Evolutionary conservation across 2,113 vertebrate genomes (phyloP), one percentile per base, ranked within the genome.

Genomic region (Eolophus roseicapilla): DNA sequence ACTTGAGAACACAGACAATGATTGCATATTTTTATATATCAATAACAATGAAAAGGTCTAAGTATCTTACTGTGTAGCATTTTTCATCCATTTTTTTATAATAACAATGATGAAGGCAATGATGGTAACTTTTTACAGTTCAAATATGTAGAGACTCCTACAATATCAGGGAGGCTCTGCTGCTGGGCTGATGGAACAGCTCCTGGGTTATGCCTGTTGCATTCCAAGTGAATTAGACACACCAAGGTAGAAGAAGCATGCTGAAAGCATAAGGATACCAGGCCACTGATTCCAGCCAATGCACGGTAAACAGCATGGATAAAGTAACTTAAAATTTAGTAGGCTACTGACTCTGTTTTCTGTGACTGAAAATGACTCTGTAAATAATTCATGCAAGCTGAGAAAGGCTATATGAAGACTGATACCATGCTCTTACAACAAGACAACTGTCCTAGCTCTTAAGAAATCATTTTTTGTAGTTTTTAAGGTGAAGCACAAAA

Each of bases 81-180:
- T 75, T 92, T 90, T 75, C 6, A 82, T 68, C 8, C 6, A 29
- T 70, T 74, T 77, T 14, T 77, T 86, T 50, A 33, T 33, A 27
- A 44, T 7, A 17, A 63, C 2, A 8, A 73, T 0, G 5, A 41
- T 0, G 4, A 81, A 3, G 8, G n/a, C 25, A 31, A 41, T 37
- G 33, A 23, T 14, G 16, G 13, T 11, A 37, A 52, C 17, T 75
- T 78, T 59, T 78, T 59, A 39, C 24, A 39, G 13, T 70, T 57
- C 8, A 7, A 86, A 9, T 9, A 37, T 3, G 3, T 4, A 62
- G 18, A 67, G 9, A 49, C 7, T 86, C 7, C 12, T 39, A 24
- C 13, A 73, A 64, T 11, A 63, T 52, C 44, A 65, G 2, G 17
- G 19, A 71, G 6, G 3, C 3, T 63, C 20, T 86, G 10, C 13